Conservation (phyloP, 2,113 vertebrate genomes). For the Clarias macrocephalus region DNA sequence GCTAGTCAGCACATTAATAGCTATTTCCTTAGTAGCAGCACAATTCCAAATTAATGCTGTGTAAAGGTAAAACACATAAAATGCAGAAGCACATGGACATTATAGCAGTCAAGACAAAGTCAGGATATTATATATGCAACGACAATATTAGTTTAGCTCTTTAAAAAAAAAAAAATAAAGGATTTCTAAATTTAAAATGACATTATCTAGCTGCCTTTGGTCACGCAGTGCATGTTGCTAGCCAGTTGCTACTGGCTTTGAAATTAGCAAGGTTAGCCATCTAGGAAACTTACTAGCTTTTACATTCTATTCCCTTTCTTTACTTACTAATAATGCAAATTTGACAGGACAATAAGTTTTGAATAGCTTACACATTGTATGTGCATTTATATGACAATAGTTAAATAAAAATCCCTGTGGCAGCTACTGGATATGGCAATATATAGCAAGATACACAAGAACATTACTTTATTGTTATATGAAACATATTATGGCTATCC, state of each 20-base stretch:
- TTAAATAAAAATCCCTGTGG: background rate
- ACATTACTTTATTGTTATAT: background rate
- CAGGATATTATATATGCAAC: background rate
- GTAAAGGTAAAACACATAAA: conserved; percentile 63
- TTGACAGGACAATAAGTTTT: background rate
- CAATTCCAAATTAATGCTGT: conserved; percentile 38
- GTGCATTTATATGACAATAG: background rate
- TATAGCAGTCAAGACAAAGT: too few species aligned
- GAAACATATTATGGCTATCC: background rate
- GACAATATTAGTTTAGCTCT: background rate
- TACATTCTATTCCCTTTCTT: background rate
- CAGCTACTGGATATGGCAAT: background rate
- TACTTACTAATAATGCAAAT: background rate
- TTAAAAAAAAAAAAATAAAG: background rate
- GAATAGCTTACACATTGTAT: background rate
- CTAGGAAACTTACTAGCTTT: background rate
- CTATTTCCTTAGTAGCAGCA: conserved; percentile 1
- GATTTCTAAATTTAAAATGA: background rate
- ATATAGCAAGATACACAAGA: background rate
- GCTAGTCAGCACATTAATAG: background rate
- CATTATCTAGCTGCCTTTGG: background rate
- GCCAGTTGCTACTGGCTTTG: background rate
- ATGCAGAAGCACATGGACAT: background rate
- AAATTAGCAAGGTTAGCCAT: background rate
- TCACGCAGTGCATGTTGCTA: background rate